Evolutionary conservation across 2,888 invertebrate species (phyloP), one percentile per base, ranked within the genome.

Genomic region (Portevinia maculata): DNA sequence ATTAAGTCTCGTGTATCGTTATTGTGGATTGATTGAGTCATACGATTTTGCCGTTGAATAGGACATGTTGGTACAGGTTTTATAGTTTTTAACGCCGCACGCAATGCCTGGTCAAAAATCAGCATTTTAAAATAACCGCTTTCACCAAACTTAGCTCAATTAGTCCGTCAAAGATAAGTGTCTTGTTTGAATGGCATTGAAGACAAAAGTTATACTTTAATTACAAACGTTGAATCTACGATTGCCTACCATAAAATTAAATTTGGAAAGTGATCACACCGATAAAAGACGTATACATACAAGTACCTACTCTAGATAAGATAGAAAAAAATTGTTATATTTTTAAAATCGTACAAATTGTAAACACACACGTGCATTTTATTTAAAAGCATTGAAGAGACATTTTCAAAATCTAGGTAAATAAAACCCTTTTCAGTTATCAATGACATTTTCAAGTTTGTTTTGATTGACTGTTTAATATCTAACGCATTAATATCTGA

Each of bases 381-480:
- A 21, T 13, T 44, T 44, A 17, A 19, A 41, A 44, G 9, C 15
- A 57, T 41, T 41, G 5, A n/a, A 50, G 21, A 37, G 3, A 50
- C 28, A 39, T 3, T 64, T 39, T 28, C 0, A 17, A 50, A 50
- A 17, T 28, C 9, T 19, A 17, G 39, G 28, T 30, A n/a, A 50
- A 52, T 52, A 64, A 62, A 37, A 64, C 50, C 7, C 37, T 50
- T 28, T 50, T 30, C 64, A 39, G 37, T 32, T 60, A 46, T 46
- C 46, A 32, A 15, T 6, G 30, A 59, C 28, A 11, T 32, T 44
- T 59, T 59, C n/a, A 46, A 24, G 32, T 64, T 64, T 28, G 39
- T 28, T 39, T 30, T 64, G 28, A 64, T 39, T 37, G 52, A 39
- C 32, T 37, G 5, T 11, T 48, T 62, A 15, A 44, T 50, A 50